Conservation (phyloP, 92 coral and sea anemone species). For the Metridium senile region DNA sequence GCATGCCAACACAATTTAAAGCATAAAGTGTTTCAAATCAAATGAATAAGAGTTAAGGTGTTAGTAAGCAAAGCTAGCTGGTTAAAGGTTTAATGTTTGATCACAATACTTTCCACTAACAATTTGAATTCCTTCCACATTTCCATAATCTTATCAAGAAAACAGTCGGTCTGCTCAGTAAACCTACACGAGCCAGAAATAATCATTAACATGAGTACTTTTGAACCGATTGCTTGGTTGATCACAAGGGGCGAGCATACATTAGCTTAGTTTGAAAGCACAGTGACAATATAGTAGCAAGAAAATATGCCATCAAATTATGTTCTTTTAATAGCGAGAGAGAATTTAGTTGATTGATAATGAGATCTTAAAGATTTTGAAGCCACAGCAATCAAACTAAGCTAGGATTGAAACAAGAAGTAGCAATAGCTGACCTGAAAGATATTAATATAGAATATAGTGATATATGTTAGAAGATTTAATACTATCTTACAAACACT, state of each 20-base stretch:
- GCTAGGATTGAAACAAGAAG: slow-evolving; percentile 13
- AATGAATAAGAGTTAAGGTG: background rate
- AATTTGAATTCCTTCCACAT: slow-evolving; percentile 89
- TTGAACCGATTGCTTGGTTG: background rate
- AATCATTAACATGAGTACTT: slow-evolving; percentile 14
- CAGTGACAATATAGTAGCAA: background rate
- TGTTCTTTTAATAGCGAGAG: too few relatives aligned
- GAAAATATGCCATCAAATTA: too few relatives aligned
- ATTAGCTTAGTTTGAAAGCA: slow-evolving; percentile 38
- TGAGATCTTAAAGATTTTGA: background rate
- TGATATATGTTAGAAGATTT: background rate
- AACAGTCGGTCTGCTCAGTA: slow-evolving; percentile 55
- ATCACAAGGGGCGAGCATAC: background rate
- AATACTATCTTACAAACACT: too few relatives aligned
- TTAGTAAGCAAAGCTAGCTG: slow-evolving; percentile 13
- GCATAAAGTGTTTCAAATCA: background rate
- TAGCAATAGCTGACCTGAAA: background rate
- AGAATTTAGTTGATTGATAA: too few relatives aligned
- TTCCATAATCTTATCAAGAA: slow-evolving; percentile 86
- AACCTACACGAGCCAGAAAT: slow-evolving; percentile 45
- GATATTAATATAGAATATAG: too few relatives aligned
- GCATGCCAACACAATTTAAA: slow-evolving; percentile 4
- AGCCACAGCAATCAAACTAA: slow-evolving; percentile 33
- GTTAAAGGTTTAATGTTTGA: background rate
- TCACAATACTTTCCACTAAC: slow-evolving; percentile 73